phyloP scores from a whole-genome alignment of 2,113 vertebrate genomes.

The Cyprinodon tularosa region DNA sequence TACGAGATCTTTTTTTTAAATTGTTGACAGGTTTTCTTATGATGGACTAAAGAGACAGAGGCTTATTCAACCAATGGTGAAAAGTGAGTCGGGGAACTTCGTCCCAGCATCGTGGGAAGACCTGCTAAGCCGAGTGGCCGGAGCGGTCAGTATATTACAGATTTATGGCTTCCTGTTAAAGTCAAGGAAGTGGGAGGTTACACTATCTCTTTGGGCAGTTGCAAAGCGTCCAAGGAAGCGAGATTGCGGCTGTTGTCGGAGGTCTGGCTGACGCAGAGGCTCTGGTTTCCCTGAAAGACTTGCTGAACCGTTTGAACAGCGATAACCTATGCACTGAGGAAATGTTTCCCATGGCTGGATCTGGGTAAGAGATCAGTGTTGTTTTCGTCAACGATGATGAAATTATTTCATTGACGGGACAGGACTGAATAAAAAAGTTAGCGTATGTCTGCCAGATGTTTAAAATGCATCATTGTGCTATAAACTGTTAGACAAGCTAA shows the following conservation, averaged over 20 bases:
- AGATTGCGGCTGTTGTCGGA: slow-evolving; percentile 86
- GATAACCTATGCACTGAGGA: slow-evolving; percentile 90
- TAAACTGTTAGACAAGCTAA: too few relatives aligned
- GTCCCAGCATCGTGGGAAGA: slow-evolving; percentile 88
- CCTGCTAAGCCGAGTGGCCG: slow-evolving; percentile 83
- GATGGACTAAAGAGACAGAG: slow-evolving; percentile 92
- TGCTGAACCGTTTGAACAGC: slow-evolving; percentile 86
- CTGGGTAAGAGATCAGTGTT: slow-evolving; percentile 79
- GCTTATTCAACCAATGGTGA: slow-evolving; percentile 89
- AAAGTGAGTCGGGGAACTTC: slow-evolving; percentile 84
- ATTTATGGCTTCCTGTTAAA: background rate
- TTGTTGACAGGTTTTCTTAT: slow-evolving; percentile 85
- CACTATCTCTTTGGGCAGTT: slow-evolving; percentile 74
- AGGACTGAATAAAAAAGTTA: too few relatives aligned
- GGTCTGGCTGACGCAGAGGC: slow-evolving; percentile 91
- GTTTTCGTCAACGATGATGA: too few relatives aligned
- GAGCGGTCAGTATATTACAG: slow-evolving; percentile 80
- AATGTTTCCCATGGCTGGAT: slow-evolving; percentile 86
- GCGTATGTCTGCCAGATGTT: too few relatives aligned
- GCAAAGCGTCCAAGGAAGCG: slow-evolving; percentile 81
- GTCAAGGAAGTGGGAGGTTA: slow-evolving; percentile 3
- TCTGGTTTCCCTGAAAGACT: slow-evolving; percentile 87
- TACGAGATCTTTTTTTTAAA: slow-evolving; percentile 5
- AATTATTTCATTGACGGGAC: too few relatives aligned
- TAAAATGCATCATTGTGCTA: too few relatives aligned